phyloP scores from a whole-genome alignment of 2,797 vertebrate genomes.

The Hyperoplus lanceolatus region DNA sequence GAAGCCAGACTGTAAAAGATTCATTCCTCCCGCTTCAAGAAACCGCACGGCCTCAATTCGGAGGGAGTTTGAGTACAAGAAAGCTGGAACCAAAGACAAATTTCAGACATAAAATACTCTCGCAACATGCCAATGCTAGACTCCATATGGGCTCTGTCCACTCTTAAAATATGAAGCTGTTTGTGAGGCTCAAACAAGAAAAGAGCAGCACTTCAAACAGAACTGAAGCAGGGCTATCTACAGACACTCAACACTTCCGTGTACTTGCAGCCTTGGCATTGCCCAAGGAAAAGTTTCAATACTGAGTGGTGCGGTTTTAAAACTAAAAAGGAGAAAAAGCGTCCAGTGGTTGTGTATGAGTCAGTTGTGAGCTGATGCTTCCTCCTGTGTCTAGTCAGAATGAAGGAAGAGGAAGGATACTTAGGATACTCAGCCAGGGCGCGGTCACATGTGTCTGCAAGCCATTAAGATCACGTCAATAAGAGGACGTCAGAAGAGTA shows the following conservation, averaged over 20 bases:
- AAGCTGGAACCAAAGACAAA: conserved; percentile 7
- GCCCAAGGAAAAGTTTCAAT: conserved; percentile 29
- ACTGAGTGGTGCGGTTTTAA: conserved; percentile 41
- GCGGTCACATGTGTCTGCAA: conserved; percentile 31
- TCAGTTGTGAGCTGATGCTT: conserved; percentile 33
- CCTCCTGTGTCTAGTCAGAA: conserved; percentile 30
- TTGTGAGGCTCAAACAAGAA: not conserved
- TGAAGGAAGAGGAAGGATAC: conserved; percentile 14
- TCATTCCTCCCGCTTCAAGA: conserved; percentile 8
- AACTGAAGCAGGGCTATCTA: conserved; percentile 2
- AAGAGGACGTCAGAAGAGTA: conserved; percentile 39
- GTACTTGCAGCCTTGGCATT: conserved; percentile 19
- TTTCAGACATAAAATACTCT: conserved; percentile 4
- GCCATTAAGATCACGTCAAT: conserved; percentile 24
- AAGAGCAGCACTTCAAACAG: conserved; percentile 7
- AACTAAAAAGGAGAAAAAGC: not conserved
- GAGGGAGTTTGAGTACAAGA: conserved; percentile 2
- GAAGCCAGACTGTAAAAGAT: not conserved
- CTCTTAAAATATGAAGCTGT: not conserved
- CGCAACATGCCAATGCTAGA: conserved; percentile 26
- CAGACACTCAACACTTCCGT: not conserved
- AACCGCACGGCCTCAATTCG: conserved; percentile 7
- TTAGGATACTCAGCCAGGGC: conserved; percentile 16
- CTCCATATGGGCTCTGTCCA: conserved; percentile 27
- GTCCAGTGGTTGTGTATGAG: conserved; percentile 37